Percentiles rank a stretch among this genome's conserved stretches.
Evolutionary conservation across 1,140 invertebrate species (phyloP).

Genomic region (Helicoverpa armigera): DNA sequence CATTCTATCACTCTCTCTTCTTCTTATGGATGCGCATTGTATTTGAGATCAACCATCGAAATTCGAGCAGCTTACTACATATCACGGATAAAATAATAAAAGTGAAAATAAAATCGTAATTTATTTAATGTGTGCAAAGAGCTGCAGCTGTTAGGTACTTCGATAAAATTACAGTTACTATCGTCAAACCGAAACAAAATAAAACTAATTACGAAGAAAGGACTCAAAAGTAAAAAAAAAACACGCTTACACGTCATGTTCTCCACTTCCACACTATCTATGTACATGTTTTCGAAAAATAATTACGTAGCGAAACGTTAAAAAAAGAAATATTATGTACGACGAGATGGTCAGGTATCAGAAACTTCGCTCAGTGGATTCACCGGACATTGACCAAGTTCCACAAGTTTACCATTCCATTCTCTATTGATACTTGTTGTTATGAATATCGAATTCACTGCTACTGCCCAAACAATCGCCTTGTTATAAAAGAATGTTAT

Average conservation of each 20-base stretch:
- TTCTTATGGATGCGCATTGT: too few relatives aligned
- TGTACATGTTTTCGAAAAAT: not conserved
- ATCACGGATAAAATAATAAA: too few relatives aligned
- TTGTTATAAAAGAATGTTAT: slow-evolving; percentile 65
- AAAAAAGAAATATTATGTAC: slow-evolving; percentile 38
- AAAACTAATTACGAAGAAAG: not conserved
- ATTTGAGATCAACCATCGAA: too few relatives aligned
- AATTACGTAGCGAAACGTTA: not conserved
- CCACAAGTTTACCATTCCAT: slow-evolving; percentile 66
- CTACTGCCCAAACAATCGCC: slow-evolving; percentile 69
- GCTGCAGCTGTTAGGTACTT: too few relatives aligned
- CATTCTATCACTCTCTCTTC: too few relatives aligned
- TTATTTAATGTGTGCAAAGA: too few relatives aligned
- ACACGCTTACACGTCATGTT: slow-evolving; percentile 21
- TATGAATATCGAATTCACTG: slow-evolving; percentile 63
- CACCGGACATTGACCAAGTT: slow-evolving; percentile 75
- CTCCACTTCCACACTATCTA: slow-evolving; percentile 38
- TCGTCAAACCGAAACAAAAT: not conserved
- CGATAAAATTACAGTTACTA: not conserved
- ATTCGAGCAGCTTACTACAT: too few relatives aligned
- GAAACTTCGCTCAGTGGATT: slow-evolving; percentile 54
- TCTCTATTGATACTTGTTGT: slow-evolving; percentile 60
- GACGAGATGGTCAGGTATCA: slow-evolving; percentile 41
- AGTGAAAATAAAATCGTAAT: too few relatives aligned
- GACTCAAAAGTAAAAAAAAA: slow-evolving; percentile 38